phyloP scores from a whole-genome alignment of 2,113 vertebrate genomes.

The Limnothrissa miodon region DNA sequence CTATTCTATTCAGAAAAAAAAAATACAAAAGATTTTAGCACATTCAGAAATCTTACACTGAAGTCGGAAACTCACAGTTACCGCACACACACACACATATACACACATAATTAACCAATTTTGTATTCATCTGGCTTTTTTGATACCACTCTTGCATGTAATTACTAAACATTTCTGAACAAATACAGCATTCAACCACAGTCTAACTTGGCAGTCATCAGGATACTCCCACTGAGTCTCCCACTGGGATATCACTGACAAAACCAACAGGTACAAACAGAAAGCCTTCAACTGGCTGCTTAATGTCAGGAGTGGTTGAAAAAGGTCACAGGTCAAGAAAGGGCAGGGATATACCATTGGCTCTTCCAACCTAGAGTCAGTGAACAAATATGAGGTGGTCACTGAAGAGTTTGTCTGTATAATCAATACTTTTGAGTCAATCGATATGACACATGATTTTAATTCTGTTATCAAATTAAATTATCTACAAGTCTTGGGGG shows the following conservation, averaged over 20 bases:
- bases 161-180: conserved; percentile 11
- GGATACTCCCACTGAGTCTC: background rate
- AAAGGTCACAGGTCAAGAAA: background rate
- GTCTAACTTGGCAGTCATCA: background rate
- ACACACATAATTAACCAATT: conserved; percentile 1
- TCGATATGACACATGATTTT: background rate
- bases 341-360: background rate
- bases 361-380: background rate
- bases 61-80: background rate
- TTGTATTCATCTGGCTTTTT: background rate
- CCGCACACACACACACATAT: background rate
- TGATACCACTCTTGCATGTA: background rate
- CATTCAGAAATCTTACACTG: background rate
- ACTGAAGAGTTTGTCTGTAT: too few relatives aligned
- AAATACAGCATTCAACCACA: background rate
- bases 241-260: background rate
- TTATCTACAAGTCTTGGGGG: background rate
- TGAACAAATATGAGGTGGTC: background rate
- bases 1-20: too few relatives aligned
- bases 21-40: too few relatives aligned
- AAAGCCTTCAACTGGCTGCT: too few relatives aligned
- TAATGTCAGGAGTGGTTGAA: too few relatives aligned
- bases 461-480: background rate
- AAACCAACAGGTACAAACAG: background rate
- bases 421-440: background rate